These are phyloP conservation scores for Bhutanitis thaidina DNA, from an alignment of 2,888 invertebrate genomes.

Conservation along the genomic window DNA sequence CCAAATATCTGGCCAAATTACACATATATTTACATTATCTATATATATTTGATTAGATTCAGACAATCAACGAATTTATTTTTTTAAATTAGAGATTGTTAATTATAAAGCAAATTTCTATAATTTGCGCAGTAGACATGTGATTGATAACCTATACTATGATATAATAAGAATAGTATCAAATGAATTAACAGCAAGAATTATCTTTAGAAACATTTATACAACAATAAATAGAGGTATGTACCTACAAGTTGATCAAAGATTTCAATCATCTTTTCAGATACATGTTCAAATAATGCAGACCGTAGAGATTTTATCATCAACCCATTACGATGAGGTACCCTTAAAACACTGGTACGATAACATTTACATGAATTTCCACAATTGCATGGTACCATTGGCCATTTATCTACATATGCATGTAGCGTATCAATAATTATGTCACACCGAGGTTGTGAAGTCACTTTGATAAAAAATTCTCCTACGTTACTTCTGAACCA, in stretches of 20 bases:
- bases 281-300: constrained; percentile 58
- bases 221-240: background rate
- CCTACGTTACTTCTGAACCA: constrained; percentile 64
- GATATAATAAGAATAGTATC: too few species aligned
- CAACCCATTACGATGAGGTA: constrained; percentile 65
- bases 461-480: constrained; percentile 63
- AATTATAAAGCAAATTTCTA: too few species aligned
- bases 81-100: too few species aligned
- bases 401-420: constrained; percentile 53
- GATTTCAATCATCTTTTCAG: constrained; percentile 57
- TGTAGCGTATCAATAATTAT: constrained; percentile 56
- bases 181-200: too few species aligned
- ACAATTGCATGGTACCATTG: constrained; percentile 61
- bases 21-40: too few species aligned
- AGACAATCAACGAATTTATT: too few species aligned
- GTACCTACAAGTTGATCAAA: constrained; percentile 63
- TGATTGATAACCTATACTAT: too few species aligned
- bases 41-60: too few species aligned
- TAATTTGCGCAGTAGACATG: too few species aligned
- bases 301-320: constrained; percentile 61
- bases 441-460: constrained; percentile 65
- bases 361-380: constrained; percentile 68
- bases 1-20: too few species aligned
- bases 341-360: constrained; percentile 50
- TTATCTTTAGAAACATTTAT: too few species aligned